Evolutionary conservation across 2,797 vertebrate species (phyloP).

Genomic region (Nyctalus aviator): DNA sequence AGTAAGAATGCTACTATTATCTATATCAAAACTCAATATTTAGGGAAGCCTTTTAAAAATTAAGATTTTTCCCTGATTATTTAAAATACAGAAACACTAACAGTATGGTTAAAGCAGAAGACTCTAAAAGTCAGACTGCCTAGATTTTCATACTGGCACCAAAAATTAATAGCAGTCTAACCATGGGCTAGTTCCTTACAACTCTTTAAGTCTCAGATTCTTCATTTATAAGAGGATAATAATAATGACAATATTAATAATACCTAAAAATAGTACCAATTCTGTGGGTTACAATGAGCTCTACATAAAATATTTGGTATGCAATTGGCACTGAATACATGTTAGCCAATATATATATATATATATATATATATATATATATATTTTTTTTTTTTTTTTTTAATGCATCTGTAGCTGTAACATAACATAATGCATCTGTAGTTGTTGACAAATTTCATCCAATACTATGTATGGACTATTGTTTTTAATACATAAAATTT

Average conservation of each 20-base stretch:
- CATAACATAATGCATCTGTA: not conserved
- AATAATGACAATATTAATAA: not conserved
- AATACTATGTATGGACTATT: not conserved
- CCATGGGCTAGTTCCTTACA: not conserved
- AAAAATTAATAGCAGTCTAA: conserved; percentile 53
- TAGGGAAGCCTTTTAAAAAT: conserved; percentile 52
- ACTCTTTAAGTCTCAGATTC: conserved; percentile 4
- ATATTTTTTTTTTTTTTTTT: no score
- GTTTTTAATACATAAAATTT: conserved; percentile 29
- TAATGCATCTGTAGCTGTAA: not conserved
- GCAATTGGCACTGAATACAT: not conserved
- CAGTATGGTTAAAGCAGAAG: not conserved
- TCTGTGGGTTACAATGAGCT: not conserved
- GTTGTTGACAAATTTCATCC: not conserved
- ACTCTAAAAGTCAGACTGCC: conserved; percentile 60
- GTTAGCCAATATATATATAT: not conserved
- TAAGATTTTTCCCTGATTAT: conserved; percentile 13
- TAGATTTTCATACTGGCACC: conserved; percentile 23
- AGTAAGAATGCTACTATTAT: conserved; percentile 53
- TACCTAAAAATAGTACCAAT: not conserved
- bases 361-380: not conserved
- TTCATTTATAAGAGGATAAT: not conserved
- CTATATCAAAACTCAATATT: conserved; percentile 30
- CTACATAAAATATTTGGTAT: not conserved
- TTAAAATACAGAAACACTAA: conserved; percentile 60